These are phyloP conservation scores for Ascidia mentula DNA, from an alignment of 23 tunicate species.

Conservation along the genomic window DNA sequence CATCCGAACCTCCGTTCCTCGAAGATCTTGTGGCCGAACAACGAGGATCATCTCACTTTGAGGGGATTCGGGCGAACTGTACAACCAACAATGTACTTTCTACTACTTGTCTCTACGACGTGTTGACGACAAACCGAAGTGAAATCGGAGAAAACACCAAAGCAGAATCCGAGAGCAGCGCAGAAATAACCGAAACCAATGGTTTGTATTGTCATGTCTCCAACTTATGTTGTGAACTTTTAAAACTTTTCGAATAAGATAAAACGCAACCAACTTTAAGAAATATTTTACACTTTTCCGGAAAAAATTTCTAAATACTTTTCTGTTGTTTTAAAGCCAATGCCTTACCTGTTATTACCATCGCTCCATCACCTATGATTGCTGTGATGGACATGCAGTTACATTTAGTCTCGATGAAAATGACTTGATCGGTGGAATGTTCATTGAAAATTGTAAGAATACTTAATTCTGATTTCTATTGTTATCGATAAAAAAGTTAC, in stretches of 20 bases:
- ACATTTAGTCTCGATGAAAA: background rate
- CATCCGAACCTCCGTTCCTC: constrained; percentile 42
- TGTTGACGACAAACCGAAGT: background rate
- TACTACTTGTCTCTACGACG: constrained; percentile 12
- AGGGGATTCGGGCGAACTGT: background rate
- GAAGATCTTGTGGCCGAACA: constrained; percentile 46
- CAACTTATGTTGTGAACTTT: too few species aligned
- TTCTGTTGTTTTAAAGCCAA: too few species aligned
- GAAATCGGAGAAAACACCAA: background rate
- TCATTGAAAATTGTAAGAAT: background rate
- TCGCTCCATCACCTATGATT: too few species aligned
- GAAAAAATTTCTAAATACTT: too few species aligned
- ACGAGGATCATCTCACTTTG: background rate
- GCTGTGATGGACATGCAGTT: background rate
- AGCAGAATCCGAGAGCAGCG: background rate
- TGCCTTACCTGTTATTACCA: background rate
- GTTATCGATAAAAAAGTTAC: too few species aligned
- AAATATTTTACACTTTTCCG: too few species aligned
- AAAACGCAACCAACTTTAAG: too few species aligned
- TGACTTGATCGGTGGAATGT: background rate
- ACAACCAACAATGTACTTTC: background rate
- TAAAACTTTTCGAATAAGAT: too few species aligned
- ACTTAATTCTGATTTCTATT: too few species aligned
- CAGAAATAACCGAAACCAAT: background rate
- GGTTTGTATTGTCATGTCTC: too few species aligned